phyloP scores from a whole-genome alignment of 1,140 invertebrate species.

The Saccostrea echinata region DNA sequence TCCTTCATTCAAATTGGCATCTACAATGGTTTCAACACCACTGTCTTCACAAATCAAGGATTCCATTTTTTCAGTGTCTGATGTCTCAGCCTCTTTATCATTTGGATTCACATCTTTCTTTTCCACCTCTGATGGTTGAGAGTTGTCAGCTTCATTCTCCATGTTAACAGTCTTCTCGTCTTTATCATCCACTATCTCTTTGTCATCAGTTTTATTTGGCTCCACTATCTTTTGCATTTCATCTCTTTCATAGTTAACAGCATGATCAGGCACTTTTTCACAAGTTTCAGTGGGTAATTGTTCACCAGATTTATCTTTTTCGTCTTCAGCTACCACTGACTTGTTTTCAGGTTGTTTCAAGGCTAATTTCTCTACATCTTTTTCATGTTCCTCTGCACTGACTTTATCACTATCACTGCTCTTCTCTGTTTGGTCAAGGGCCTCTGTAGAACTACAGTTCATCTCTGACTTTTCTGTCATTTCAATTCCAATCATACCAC shows the following conservation, averaged over 20 bases:
- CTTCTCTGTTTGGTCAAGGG: background rate
- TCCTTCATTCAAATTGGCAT: too few relatives aligned
- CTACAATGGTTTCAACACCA: background rate
- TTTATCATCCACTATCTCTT: background rate
- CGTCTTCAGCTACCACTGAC: background rate
- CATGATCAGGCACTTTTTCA: too few relatives aligned
- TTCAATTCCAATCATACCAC: background rate
- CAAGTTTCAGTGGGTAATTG: background rate
- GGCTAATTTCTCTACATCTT: background rate
- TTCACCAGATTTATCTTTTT: background rate
- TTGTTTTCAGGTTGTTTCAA: background rate
- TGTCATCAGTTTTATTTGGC: too few relatives aligned
- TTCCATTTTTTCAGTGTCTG: background rate
- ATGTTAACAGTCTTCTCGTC: background rate
- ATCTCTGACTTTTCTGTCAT: background rate
- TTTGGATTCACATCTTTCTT: background rate
- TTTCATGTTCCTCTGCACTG: background rate
- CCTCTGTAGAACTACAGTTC: background rate
- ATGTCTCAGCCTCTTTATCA: background rate
- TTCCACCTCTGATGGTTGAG: background rate
- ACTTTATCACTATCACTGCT: background rate
- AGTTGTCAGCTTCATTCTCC: background rate
- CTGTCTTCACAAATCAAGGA: background rate
- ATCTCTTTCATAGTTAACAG: background rate
- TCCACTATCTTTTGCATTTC: too few relatives aligned